Evolutionary conservation across 2,113 vertebrate species (phyloP).

Genomic region (Corythoichthys haematopterus): DNA sequence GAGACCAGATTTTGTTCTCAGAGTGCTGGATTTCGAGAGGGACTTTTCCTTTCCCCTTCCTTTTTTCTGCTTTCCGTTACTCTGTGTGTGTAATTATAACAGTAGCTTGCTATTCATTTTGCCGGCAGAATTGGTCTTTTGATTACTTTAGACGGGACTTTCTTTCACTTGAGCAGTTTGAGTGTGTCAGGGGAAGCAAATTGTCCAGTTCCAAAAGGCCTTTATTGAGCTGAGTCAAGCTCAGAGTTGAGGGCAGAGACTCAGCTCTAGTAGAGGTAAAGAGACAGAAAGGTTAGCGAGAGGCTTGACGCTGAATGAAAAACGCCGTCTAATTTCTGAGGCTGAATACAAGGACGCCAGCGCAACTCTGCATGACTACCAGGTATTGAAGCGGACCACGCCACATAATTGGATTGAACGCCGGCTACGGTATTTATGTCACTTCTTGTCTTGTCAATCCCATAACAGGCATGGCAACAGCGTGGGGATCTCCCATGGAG

Average conservation of each 20-base stretch:
- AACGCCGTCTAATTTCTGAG: constrained; percentile 74
- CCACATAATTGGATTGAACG: constrained; percentile 98
- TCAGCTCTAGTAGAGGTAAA: constrained; percentile 72
- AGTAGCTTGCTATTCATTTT: constrained; percentile 22
- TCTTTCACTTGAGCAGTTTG: constrained; percentile 63
- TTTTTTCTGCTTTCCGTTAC: not conserved
- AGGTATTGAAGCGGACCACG: constrained; percentile 90
- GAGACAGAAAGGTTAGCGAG: constrained; percentile 44
- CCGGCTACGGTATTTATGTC: constrained; percentile 94
- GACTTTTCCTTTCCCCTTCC: constrained; percentile 20
- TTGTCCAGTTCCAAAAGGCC: constrained; percentile 83
- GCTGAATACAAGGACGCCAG: constrained; percentile 89
- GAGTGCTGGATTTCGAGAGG: constrained; percentile 4
- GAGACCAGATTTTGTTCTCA: not conserved
- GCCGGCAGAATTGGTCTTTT: constrained; percentile 57
- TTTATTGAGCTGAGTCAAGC: constrained; percentile 83
- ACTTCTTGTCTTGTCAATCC: constrained; percentile 97
- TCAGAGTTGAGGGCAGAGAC: constrained; percentile 79
- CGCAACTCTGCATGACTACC: constrained; percentile 79
- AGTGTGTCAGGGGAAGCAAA: constrained; percentile 74
- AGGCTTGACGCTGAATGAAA: constrained; percentile 47
- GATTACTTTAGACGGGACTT: constrained; percentile 66
- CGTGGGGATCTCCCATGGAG: constrained; percentile 77
- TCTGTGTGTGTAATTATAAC: constrained; percentile 16
- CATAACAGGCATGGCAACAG: constrained; percentile 89